A percentile compares a stretch with the other conserved stretches of the same genome.
phyloP scores from a whole-genome alignment of 2,888 invertebrate genomes.

The Calameuta filiformis region DNA sequence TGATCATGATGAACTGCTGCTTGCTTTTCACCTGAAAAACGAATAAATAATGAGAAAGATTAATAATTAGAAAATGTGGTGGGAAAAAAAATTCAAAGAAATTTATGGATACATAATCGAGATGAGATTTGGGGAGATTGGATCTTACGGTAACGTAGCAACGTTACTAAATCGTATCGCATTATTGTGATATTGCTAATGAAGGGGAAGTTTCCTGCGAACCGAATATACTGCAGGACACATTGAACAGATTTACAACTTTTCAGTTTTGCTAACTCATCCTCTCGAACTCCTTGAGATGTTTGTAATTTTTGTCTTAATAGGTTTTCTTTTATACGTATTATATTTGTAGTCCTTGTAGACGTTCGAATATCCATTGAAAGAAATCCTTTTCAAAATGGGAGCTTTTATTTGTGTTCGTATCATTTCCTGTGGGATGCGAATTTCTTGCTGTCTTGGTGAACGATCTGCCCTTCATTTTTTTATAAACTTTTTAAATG shows the following conservation, averaged over 20 bases:
- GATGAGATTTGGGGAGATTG: background rate
- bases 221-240: background rate
- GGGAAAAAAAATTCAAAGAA: background rate
- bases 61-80: constrained; percentile 6
- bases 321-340: background rate
- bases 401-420: background rate
- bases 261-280: background rate
- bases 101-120: background rate
- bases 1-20: constrained; percentile 75
- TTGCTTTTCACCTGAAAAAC: constrained; percentile 70
- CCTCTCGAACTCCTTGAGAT: constrained; percentile 4
- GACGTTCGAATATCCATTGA: too few species aligned
- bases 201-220: background rate
- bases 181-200: background rate
- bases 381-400: too few species aligned
- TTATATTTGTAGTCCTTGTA: too few species aligned
- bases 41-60: constrained; percentile 13
- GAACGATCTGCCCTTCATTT: background rate
- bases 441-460: background rate
- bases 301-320: constrained; percentile 20
- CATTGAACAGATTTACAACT: background rate
- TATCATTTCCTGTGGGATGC: too few species aligned
- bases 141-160: background rate
- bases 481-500: background rate
- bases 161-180: background rate